These are phyloP conservation scores for Valencia hispanica DNA, from an alignment of 2,797 vertebrate genomes.

Conservation along the genomic window DNA sequence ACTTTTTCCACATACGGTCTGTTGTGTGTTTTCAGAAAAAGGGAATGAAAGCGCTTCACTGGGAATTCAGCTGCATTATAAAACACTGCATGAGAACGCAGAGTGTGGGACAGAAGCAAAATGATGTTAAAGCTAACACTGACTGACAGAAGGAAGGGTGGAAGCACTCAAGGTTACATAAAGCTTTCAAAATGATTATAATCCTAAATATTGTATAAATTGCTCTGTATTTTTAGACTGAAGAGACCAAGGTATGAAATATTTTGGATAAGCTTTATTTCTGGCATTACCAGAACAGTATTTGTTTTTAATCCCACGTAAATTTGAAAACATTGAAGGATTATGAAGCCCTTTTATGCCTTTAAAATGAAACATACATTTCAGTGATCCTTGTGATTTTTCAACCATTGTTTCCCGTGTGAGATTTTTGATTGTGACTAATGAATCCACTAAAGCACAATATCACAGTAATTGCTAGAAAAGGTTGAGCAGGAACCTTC, in stretches of 20 bases:
- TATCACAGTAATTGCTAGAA: conserved; percentile 47
- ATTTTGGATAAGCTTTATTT: neutral
- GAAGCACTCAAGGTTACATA: conserved; percentile 7
- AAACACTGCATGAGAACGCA: conserved; percentile 2
- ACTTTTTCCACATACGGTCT: neutral
- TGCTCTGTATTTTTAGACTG: neutral
- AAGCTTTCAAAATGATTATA: conserved; percentile 7
- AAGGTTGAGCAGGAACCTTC: conserved; percentile 42
- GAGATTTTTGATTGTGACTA: conserved; percentile 4
- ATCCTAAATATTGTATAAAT: conserved; percentile 5
- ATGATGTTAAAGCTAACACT: neutral
- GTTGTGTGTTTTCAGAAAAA: conserved; percentile 3
- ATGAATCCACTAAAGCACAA: conserved; percentile 26
- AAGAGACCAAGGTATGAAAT: conserved; percentile 1
- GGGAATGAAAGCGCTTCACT: neutral
- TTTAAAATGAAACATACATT: conserved; percentile 6
- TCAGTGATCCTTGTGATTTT: neutral
- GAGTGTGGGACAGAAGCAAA: neutral
- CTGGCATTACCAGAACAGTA: neutral
- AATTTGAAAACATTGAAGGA: conserved; percentile 8
- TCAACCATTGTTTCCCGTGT: neutral
- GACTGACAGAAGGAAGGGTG: neutral
- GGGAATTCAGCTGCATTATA: conserved; percentile 2
- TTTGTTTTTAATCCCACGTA: neutral
- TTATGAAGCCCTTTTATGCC: neutral